Base-by-base conservation (phyloP, 2,113 vertebrate genomes). In the Siphamia tubifer region DNA sequence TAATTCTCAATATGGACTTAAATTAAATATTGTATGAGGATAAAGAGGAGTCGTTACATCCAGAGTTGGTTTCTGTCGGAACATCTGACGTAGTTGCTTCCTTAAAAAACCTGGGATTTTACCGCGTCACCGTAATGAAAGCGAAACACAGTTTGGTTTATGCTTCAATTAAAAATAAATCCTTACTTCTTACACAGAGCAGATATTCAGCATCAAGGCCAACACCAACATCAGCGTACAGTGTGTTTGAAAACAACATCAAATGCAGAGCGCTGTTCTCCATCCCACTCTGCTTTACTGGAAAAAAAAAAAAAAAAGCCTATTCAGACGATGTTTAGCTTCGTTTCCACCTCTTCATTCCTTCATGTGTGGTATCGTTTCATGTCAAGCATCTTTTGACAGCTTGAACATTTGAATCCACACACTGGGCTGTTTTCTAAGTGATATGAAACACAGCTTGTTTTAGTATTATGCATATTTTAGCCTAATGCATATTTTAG, bases 341-440 rank as follows among this genome's bases (percentile, higher is more conserved):
- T 55, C 15, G 30, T 36, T 45, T 54, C 30, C 30, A 53, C 63
- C 65, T 60, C 43, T 19, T 48, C 40, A 58, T 24, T n/a, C 34
- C 42, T 56, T 34, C 25, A 27, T 52, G 2, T 61, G 52, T 44
- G 64, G 68, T 58, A 68, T 51, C 13, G 12, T 40, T 45, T 77
- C 49, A 45, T 24, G 52, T 39, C 45, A 52, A 68, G 62, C 24
- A 53, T 62, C 69, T 65, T 77, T 76, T 67, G 52, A 72, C 54
- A 67, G 57, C 65, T 44, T 44, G 15, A 45, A 25, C 34, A 53
- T 56, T n/a, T 11, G 47, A 72, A 73, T 45, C 43, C 23, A 48
- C 67, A 30, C 35, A 55, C 48, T 77, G 54, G 60, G 60, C 68
- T 65, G 42, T 42, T 35, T 70, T 54, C 16, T 39, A 63, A 44